A percentile compares a stretch with the other conserved stretches of the same genome.
Evolutionary conservation across 1,140 invertebrate species (phyloP).

Genomic region (Cepaea nemoralis): DNA sequence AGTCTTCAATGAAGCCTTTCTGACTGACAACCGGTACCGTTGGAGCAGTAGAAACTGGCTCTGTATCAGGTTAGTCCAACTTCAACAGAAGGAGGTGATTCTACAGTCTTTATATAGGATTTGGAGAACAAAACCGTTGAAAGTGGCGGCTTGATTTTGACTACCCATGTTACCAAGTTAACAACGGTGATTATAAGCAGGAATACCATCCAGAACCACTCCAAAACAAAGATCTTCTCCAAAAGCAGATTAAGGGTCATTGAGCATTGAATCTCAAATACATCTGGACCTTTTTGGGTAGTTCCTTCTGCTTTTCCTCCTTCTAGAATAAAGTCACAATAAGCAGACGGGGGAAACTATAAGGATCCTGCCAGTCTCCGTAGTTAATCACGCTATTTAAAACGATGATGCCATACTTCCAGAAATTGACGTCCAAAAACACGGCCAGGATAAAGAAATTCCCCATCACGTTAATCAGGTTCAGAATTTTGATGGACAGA

Average conservation of each 20-base stretch:
- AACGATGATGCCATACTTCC: constrained; percentile 71
- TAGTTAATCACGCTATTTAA: constrained; percentile 67
- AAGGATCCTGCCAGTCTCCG: constrained; percentile 68
- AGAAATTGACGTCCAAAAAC: constrained; percentile 73
- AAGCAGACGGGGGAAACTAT: constrained; percentile 73
- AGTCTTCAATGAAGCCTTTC: constrained; percentile 57
- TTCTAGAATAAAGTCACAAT: constrained; percentile 74
- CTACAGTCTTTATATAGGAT: constrained; percentile 57
- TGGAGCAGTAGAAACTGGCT: neutral
- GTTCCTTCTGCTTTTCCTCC: neutral
- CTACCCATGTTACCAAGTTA: constrained; percentile 51
- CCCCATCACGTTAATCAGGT: constrained; percentile 72
- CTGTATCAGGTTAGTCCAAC: constrained; percentile 1
- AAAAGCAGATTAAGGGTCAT: constrained; percentile 74
- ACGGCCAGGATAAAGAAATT: constrained; percentile 74
- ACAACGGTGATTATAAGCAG: constrained; percentile 63
- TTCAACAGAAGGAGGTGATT: constrained; percentile 41
- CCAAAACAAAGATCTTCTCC: constrained; percentile 73
- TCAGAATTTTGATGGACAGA: constrained; percentile 73
- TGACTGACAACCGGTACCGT: constrained; percentile 48
- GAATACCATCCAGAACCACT: constrained; percentile 74
- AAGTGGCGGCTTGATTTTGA: constrained; percentile 47
- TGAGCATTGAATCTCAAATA: constrained; percentile 70
- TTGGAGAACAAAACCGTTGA: constrained; percentile 51
- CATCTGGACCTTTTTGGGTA: constrained; percentile 39